A percentile compares a stretch with the other conserved stretches of the same genome.
These are phyloP conservation scores for Heliconius nattereri DNA, from an alignment of 1,140 invertebrate species.

Conservation along the genomic window DNA sequence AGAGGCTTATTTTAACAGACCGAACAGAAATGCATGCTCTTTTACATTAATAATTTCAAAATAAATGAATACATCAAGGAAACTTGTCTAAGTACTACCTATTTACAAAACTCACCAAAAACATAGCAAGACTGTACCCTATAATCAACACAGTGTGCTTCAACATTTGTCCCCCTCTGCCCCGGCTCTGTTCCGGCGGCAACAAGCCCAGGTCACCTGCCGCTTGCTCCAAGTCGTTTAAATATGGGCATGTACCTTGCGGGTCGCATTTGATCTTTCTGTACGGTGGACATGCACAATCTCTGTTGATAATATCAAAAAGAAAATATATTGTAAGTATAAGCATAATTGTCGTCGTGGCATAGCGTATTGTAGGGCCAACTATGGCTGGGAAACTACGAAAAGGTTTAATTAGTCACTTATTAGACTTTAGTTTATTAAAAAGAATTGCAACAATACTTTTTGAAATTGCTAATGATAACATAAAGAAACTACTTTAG, in stretches of 20 bases:
- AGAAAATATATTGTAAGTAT: neutral
- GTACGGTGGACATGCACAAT: conserved; percentile 66
- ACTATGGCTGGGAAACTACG: too few relatives aligned
- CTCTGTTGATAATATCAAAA: conserved; percentile 44
- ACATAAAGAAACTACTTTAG: too few relatives aligned
- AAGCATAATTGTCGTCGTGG: too few relatives aligned
- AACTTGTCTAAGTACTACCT: neutral
- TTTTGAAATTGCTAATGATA: too few relatives aligned
- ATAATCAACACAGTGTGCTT: conserved; percentile 93
- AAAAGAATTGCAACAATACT: too few relatives aligned
- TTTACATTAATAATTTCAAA: too few relatives aligned
- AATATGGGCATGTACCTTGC: conserved; percentile 56
- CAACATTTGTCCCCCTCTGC: conserved; percentile 84
- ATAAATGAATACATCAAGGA: too few relatives aligned
- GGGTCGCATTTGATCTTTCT: conserved; percentile 50
- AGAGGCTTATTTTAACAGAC: too few relatives aligned
- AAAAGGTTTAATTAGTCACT: too few relatives aligned
- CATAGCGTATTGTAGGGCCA: too few relatives aligned
- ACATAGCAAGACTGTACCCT: conserved; percentile 91
- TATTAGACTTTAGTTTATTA: too few relatives aligned
- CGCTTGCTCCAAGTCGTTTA: conserved; percentile 60
- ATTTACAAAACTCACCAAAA: conserved; percentile 58
- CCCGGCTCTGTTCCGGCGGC: conserved; percentile 65
- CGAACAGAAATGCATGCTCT: too few relatives aligned
- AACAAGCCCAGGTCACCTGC: conserved; percentile 63